These are phyloP conservation scores for Parochlus steinenii DNA, from an alignment of 2,888 invertebrate species.

Conservation along the genomic window DNA sequence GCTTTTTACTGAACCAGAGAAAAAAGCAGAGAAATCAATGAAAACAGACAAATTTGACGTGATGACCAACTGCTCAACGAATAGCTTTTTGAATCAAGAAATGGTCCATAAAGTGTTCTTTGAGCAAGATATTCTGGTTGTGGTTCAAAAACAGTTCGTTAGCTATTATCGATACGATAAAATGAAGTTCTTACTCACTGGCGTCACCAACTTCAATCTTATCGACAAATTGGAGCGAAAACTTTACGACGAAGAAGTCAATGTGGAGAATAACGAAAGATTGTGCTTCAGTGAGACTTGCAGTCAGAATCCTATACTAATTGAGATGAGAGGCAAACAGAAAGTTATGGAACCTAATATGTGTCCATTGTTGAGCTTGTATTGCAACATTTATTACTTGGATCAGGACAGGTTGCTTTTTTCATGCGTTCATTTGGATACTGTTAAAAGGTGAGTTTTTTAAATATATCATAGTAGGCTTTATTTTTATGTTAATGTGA, in stretches of 20 bases:
- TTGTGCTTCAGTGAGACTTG: constrained; percentile 6
- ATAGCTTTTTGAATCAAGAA: too few species aligned
- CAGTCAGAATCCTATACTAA: constrained; percentile 6
- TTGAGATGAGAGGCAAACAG: constrained; percentile 11
- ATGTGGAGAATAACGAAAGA: constrained; percentile 7
- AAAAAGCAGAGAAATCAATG: too few species aligned
- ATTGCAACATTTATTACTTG: constrained; percentile 9
- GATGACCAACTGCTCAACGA: too few species aligned
- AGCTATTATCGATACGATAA: too few species aligned
- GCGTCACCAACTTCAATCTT: constrained; percentile 3
- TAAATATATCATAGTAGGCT: not conserved
- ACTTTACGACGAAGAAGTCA: constrained; percentile 3
- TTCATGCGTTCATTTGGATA: constrained; percentile 10
- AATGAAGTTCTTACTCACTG: too few species aligned
- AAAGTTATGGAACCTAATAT: constrained; percentile 6
- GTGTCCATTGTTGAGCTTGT: constrained; percentile 6
- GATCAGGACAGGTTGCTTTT: constrained; percentile 4
- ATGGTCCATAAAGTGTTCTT: too few species aligned
- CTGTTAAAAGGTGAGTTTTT: not conserved
- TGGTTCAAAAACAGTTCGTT: too few species aligned
- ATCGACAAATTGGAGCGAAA: constrained; percentile 6
- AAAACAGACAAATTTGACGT: too few species aligned
- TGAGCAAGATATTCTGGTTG: too few species aligned
- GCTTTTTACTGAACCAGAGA: too few species aligned
- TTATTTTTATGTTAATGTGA: not conserved